Base-by-base conservation (phyloP, 2,888 invertebrate species). In the Drosophila diplacantha region DNA sequence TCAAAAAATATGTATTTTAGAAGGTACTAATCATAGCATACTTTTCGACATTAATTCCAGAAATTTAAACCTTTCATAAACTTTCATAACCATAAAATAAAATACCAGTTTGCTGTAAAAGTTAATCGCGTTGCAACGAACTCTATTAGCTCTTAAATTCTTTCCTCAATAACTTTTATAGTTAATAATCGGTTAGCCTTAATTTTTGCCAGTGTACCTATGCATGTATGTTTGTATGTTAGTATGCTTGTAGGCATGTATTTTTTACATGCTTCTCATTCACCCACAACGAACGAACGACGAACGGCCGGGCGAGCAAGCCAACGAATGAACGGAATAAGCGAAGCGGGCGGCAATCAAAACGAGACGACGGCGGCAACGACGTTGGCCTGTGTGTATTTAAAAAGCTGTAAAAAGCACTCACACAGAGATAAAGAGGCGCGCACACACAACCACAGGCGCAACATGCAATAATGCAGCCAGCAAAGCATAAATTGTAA, bases 401-500 rank as follows among this genome's bases (percentile, higher is more conserved):
- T 78, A 82, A 78, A 78, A 83, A 83, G 83, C 81, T 83, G 83
- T 78, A 78, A 83, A 78, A 78, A 73, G 59, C 59, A 69, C 65
- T 70, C 57, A 71, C 44, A 38, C 52, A 31, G 43, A 53, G 37
- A 32, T 34, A 46, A 35, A 47, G 24, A 57, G 44, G 44, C 44
- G 29, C 43, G 34, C 34, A 54, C 64, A 55, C 62, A 24, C 24
- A 57, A 20, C 20, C 50, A 64, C 44, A 66, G 46, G 35, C 12
- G 49, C 73, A 78, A 78, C 86, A 86, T 86, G 86, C 86, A 86
- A 86, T 86, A 86, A 85, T 86, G 86, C 86, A 85, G 85, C 80
- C 83, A 85, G 80, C 84, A 84, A 86, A 85, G 83, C 86, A 86
- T 86, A 85, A 86, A 86, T 85, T 86, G 85, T 85, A 82, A 86